A percentile compares a stretch with the other conserved stretches of the same genome.
phyloP scores from a whole-genome alignment of 2,113 vertebrate genomes.

The Blennius ocellaris region DNA sequence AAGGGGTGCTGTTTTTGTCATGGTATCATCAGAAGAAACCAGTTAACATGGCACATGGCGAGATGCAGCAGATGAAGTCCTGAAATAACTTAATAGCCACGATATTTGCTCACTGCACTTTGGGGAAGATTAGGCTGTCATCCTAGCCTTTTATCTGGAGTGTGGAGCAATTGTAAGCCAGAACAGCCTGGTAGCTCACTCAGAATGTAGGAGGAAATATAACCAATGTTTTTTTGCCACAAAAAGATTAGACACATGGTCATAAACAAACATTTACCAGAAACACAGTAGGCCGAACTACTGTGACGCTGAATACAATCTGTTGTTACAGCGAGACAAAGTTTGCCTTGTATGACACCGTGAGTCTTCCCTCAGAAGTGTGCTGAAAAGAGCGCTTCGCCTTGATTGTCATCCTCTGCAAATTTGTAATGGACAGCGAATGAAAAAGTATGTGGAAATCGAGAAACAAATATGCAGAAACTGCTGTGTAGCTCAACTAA shows the following conservation, averaged over 20 bases:
- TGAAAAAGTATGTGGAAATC: conserved; percentile 3
- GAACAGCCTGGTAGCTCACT: background rate
- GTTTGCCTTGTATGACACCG: conserved; percentile 3
- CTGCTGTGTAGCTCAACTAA: conserved; percentile 3
- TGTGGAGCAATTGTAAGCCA: background rate
- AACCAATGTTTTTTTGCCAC: background rate
- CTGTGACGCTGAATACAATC: background rate
- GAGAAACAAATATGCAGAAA: conserved; percentile 8
- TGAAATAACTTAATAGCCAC: conserved; percentile 14
- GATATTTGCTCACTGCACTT: conserved; percentile 14
- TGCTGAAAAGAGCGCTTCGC: conserved; percentile 3
- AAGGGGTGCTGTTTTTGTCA: conserved; percentile 8
- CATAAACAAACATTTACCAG: conserved; percentile 10
- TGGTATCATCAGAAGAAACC: background rate
- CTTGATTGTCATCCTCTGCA: conserved; percentile 3
- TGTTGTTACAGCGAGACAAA: conserved; percentile 12
- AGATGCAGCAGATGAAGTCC: conserved; percentile 12
- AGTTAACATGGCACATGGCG: conserved; percentile 10
- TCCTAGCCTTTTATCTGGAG: background rate
- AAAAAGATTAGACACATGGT: background rate
- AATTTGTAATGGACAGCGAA: conserved; percentile 1
- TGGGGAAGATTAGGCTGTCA: background rate
- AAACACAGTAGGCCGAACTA: background rate
- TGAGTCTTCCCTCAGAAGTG: background rate
- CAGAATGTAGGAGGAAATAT: background rate